Evolutionary conservation across 2,797 vertebrate genomes (phyloP), one percentile per base, ranked within the genome.

Genomic region (Myotis pilosus): DNA sequence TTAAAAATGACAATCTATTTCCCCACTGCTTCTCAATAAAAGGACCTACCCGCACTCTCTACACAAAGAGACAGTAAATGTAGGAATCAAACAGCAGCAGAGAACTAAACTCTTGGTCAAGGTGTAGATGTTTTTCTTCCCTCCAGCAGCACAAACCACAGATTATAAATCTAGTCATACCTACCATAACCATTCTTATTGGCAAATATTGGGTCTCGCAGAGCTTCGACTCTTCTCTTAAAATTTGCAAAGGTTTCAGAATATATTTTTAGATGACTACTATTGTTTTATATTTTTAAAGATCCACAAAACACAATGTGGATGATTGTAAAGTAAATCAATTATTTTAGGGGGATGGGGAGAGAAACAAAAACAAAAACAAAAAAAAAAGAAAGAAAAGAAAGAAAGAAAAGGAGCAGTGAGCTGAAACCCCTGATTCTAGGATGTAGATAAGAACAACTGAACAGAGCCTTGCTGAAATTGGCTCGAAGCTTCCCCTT

Each of bases 121-220:
- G 98, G 98, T 98, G 97, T 98, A 98, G 97, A 98, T 96, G 93
- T 88, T 95, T 96, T 94, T 91, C 90, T 94, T 96, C 97, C 96
- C 96, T 97, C 94, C 94, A 95, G 95, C 95, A 94, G 96, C 95
- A 96, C 97, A 98, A 98, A 97, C 33, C 98, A 97, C 97, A 97
- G 91, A 98, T 97, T 97, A 97, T 96, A 98, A 98, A 98, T 97
- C 98, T 98, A 98, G 97, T 97, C 97, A 97, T 99, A 99, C 99
- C 99, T 99, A 99, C 99, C 99, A 99, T 99, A 99, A 99, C 99
- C 99, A 99, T 99, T 99, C 99, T 99, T 96, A 98, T 98, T 98
- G 98, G 98, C 98, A 98, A 97, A 98, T 98, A 98, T 98, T 98
- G 98, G 98, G 98, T 98, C 98, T 98, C 94, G 98, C 98, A 97